These are phyloP conservation scores for Stenchaetothrips biformis DNA, from an alignment of 2,888 invertebrate species.

Conservation along the genomic window DNA sequence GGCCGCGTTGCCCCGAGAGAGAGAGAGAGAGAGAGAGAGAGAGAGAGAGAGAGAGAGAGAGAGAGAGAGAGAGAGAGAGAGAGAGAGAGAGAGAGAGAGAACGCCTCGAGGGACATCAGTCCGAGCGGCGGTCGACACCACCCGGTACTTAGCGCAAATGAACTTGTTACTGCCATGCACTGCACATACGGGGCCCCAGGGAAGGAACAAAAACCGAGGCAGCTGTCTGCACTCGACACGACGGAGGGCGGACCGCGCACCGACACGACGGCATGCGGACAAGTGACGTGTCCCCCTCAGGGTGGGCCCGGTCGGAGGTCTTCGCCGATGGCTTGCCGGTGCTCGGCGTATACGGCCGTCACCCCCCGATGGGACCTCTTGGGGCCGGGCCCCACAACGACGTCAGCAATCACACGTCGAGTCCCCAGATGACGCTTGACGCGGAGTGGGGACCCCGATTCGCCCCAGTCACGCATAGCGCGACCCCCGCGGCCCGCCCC, in stretches of 20 bases:
- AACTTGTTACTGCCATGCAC: slow-evolving; percentile 11
- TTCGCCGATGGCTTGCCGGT: too few relatives aligned
- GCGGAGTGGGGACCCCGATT: slow-evolving; percentile 4
- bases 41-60: too few relatives aligned
- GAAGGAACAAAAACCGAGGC: too few relatives aligned
- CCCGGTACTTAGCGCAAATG: neutral
- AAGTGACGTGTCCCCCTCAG: neutral
- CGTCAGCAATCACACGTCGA: slow-evolving; percentile 13
- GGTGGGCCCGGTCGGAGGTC: neutral
- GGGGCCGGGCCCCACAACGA: slow-evolving; percentile 3
- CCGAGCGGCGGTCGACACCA: neutral
- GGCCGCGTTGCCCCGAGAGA: too few relatives aligned
- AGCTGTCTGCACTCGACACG: too few relatives aligned
- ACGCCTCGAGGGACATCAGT: slow-evolving; percentile 10
- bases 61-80: too few relatives aligned
- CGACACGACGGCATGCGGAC: too few relatives aligned
- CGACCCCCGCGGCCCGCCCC: neutral
- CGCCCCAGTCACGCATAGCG: slow-evolving; percentile 7
- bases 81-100: neutral
- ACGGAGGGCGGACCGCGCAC: too few relatives aligned
- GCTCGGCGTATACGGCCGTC: too few relatives aligned
- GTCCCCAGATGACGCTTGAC: slow-evolving; percentile 22
- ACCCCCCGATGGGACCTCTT: neutral
- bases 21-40: too few relatives aligned
- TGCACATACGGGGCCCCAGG: neutral